These are phyloP conservation scores for Peromyscus aztecus DNA, from an alignment of 2,797 vertebrate genomes.

Conservation along the genomic window DNA sequence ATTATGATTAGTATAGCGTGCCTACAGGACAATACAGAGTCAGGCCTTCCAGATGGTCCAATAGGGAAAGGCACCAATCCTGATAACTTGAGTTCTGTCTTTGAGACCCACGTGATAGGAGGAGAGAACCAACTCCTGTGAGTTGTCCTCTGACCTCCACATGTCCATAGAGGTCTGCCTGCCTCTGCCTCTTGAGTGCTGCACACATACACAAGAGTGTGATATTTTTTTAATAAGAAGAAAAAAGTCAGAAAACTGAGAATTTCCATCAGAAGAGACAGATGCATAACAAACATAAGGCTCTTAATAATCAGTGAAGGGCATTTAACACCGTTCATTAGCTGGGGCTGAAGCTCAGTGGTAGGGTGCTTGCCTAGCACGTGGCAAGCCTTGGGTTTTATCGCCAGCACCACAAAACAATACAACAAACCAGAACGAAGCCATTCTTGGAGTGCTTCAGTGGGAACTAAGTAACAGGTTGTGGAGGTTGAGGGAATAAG, in stretches of 20 bases:
- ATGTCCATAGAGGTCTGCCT: too few relatives aligned
- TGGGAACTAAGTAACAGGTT: not conserved
- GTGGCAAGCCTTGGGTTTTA: not conserved
- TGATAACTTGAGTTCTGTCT: not conserved
- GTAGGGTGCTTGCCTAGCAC: not conserved
- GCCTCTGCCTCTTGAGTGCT: too few relatives aligned
- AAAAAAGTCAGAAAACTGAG: not conserved
- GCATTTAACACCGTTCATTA: not conserved
- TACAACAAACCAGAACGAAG: not conserved
- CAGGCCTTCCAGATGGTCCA: not conserved
- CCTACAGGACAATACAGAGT: not conserved
- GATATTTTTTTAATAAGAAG: not conserved
- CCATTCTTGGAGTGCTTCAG: too few relatives aligned
- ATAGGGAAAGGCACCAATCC: too few relatives aligned
- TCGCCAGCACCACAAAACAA: not conserved
- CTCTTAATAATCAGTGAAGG: not conserved
- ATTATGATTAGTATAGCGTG: not conserved
- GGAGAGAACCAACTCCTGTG: not conserved
- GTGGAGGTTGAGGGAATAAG: not conserved
- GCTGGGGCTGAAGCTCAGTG: not conserved
- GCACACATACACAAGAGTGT: not conserved
- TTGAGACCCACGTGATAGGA: too few relatives aligned
- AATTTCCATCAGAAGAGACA: not conserved
- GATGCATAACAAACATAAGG: not conserved
- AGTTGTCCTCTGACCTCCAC: not conserved